These are phyloP conservation scores for Athene cunicularia DNA, from an alignment of 2,113 vertebrate genomes.

Conservation along the genomic window DNA sequence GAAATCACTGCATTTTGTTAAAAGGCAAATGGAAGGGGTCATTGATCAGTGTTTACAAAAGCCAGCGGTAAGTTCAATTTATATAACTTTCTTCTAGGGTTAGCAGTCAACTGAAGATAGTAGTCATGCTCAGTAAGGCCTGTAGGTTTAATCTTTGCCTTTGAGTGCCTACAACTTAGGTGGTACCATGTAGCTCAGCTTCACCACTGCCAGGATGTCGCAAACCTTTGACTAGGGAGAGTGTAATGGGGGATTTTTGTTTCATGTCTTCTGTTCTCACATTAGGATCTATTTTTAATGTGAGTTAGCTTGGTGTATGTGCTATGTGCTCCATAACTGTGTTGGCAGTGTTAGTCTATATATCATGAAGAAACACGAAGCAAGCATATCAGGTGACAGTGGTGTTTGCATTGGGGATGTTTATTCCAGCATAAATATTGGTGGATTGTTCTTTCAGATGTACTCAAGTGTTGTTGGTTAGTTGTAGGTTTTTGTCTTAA, in stretches of 20 bases:
- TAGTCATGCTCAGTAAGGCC: background rate
- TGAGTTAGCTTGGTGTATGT: background rate
- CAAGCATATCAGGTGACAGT: background rate
- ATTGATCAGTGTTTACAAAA: constrained; percentile 93
- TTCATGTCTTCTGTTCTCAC: fast-evolving
- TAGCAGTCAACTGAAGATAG: background rate
- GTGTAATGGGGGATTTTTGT: background rate
- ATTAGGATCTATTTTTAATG: background rate
- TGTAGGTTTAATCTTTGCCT: background rate
- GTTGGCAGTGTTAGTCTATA: background rate
- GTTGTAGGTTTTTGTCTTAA: background rate
- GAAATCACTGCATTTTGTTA: constrained; percentile 96
- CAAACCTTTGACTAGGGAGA: background rate
- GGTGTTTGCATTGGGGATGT: background rate
- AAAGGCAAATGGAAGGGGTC: constrained; percentile 90
- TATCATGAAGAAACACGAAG: background rate
- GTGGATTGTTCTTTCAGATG: background rate
- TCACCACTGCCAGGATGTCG: background rate
- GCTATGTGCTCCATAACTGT: background rate
- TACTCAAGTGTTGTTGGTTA: fast-evolving
- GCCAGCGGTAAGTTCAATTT: constrained; percentile 86
- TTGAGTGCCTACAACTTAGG: background rate
- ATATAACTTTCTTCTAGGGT: background rate
- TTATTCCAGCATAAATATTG: background rate
- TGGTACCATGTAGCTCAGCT: background rate